These are phyloP conservation scores for Trissolcus japonicus DNA, from an alignment of 2,888 invertebrate genomes.

Conservation along the genomic window DNA sequence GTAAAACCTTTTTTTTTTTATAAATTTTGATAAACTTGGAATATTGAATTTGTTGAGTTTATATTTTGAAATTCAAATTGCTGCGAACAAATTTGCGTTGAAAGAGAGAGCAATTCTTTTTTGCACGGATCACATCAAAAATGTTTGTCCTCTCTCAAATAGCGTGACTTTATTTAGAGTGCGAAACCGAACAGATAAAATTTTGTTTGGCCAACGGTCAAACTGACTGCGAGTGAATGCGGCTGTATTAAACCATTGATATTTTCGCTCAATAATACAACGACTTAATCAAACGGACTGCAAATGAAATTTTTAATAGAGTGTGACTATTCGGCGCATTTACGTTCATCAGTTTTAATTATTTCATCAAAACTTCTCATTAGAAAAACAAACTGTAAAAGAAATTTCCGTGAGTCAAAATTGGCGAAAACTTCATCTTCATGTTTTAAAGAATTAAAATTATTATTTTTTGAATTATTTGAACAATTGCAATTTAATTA, in stretches of 20 bases:
- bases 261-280: conserved; percentile 33
- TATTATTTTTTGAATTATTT: too few relatives aligned
- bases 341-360: conserved; percentile 10
- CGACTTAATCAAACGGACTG: conserved; percentile 30
- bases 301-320: conserved; percentile 27
- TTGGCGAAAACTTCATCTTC: too few relatives aligned
- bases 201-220: conserved; percentile 16
- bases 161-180: conserved; percentile 20
- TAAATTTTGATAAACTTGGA: not conserved
- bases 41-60: conserved; percentile 15
- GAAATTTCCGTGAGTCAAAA: too few relatives aligned
- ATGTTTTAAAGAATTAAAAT: too few relatives aligned
- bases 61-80: conserved; percentile 24
- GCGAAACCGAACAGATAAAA: conserved; percentile 15
- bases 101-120: conserved; percentile 12
- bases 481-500: too few relatives aligned
- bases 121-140: conserved; percentile 18
- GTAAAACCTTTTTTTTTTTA: not conserved
- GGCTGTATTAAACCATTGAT: conserved; percentile 32
- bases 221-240: conserved; percentile 19
- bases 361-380: not conserved
- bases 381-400: not conserved
- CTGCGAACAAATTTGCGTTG: conserved; percentile 21
- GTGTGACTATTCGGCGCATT: conserved; percentile 22
- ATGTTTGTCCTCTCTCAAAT: conserved; percentile 18